phyloP scores from a whole-genome alignment of 1,140 invertebrate genomes.

The Cydia splendana region DNA sequence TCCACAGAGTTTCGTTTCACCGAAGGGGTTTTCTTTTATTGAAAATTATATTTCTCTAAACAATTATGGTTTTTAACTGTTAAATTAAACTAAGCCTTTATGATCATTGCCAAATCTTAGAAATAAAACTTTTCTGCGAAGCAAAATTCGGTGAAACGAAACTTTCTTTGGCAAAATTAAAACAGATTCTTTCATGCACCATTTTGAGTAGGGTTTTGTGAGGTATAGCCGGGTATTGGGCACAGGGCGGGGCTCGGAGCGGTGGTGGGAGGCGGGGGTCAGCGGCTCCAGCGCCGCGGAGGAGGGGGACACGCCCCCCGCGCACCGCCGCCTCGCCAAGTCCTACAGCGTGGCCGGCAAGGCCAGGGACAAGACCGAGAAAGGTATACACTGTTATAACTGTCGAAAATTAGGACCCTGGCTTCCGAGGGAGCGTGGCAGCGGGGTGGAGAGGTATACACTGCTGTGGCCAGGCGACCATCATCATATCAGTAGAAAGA shows the following conservation, averaged over 20 bases:
- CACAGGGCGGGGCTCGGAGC: slow-evolving; percentile 48
- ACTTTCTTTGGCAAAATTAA: neutral
- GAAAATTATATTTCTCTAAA: no score
- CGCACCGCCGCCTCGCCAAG: slow-evolving; percentile 91
- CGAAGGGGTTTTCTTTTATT: neutral
- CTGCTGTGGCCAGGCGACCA: no score
- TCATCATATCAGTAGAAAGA: no score
- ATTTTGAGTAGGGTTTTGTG: slow-evolving; percentile 41
- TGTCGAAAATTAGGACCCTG: slow-evolving; percentile 29
- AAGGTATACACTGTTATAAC: slow-evolving; percentile 52
- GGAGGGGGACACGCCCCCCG: slow-evolving; percentile 83
- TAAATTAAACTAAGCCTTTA: no score
- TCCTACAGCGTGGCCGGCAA: slow-evolving; percentile 88
- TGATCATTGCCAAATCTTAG: no score
- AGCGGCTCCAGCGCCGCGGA: slow-evolving; percentile 37
- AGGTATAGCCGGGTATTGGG: slow-evolving; percentile 60
- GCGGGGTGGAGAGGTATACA: slow-evolving; percentile 35
- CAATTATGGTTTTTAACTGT: no score
- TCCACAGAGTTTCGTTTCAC: neutral
- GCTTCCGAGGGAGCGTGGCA: slow-evolving; percentile 38
- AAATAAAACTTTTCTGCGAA: no score
- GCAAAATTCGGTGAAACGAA: no score
- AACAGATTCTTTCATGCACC: neutral
- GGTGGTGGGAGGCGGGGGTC: slow-evolving; percentile 43
- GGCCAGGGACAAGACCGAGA: slow-evolving; percentile 61